Conservation (phyloP, 2,113 vertebrate species). For the Pseudopodoces humilis region DNA sequence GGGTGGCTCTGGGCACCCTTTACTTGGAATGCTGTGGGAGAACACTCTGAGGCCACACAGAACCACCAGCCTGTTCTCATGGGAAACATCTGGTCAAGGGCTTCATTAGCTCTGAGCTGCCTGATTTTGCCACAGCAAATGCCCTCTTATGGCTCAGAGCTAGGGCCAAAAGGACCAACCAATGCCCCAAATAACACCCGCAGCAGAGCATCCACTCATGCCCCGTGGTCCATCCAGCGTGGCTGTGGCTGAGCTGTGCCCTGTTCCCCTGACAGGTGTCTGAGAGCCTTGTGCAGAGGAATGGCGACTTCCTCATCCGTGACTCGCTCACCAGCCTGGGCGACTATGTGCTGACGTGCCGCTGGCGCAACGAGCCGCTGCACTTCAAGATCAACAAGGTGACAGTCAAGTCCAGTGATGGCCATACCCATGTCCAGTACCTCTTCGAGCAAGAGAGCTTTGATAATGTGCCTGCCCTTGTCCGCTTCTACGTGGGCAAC, state of each 20-base stretch:
- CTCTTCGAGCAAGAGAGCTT: slow-evolving; percentile 92
- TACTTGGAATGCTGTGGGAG: not conserved
- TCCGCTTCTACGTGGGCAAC: slow-evolving; percentile 90
- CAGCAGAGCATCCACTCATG: too few relatives aligned
- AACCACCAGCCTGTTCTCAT: not conserved
- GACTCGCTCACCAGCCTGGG: slow-evolving; percentile 90
- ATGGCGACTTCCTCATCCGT: slow-evolving; percentile 92
- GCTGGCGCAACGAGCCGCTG: slow-evolving; percentile 90
- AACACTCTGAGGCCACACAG: not conserved
- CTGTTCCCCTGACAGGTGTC: slow-evolving; percentile 79
- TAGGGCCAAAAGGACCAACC: not conserved
- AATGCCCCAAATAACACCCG: not conserved
- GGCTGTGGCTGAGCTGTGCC: not conserved
- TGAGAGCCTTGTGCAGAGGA: slow-evolving; percentile 88
- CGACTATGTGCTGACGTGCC: slow-evolving; percentile 91
- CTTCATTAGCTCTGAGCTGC: not conserved
- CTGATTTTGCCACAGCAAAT: not conserved
- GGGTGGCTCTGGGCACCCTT: not conserved
- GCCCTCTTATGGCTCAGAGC: not conserved
- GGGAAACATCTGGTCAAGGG: not conserved
- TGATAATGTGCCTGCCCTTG: slow-evolving; percentile 88
- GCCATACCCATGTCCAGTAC: slow-evolving; percentile 86
- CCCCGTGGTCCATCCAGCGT: accelerated
- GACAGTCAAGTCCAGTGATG: slow-evolving; percentile 88
- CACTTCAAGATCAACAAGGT: slow-evolving; percentile 98